Percentiles rank a stretch among this genome's conserved stretches.
phyloP scores from a whole-genome alignment of 2,113 vertebrate genomes.

The Catharus bicknelli region DNA sequence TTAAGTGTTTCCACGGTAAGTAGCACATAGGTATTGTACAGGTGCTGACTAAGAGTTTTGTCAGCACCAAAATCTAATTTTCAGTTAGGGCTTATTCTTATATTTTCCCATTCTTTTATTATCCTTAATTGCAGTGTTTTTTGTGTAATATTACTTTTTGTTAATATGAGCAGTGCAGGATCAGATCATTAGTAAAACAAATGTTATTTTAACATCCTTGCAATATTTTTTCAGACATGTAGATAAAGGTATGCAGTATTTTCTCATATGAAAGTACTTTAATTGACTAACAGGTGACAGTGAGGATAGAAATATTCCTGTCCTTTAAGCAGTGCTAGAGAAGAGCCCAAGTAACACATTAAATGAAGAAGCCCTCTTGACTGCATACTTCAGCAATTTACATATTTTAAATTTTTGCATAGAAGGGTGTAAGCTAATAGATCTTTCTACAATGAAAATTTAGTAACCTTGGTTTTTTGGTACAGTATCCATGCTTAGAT shows the following conservation, averaged over 20 bases:
- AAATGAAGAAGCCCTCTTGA: not conserved
- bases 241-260: not conserved
- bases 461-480: not conserved
- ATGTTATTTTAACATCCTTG: not conserved
- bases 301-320: not conserved
- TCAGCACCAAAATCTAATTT: not conserved
- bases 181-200: not conserved
- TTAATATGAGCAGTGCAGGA: not conserved
- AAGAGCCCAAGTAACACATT: not conserved
- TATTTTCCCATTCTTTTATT: not conserved
- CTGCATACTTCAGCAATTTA: not conserved
- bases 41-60: not conserved
- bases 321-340: not conserved
- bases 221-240: not conserved
- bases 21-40: not conserved
- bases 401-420: not conserved
- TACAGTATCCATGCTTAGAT: not conserved
- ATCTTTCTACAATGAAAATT: not conserved
- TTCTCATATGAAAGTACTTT: not conserved
- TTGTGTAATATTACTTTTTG: not conserved
- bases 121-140: not conserved
- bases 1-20: not conserved
- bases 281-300: not conserved
- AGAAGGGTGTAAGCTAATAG: not conserved
- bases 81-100: not conserved